Evolutionary conservation across 2,113 vertebrate species (phyloP).

Genomic region (Xiphophorus couchianus): DNA sequence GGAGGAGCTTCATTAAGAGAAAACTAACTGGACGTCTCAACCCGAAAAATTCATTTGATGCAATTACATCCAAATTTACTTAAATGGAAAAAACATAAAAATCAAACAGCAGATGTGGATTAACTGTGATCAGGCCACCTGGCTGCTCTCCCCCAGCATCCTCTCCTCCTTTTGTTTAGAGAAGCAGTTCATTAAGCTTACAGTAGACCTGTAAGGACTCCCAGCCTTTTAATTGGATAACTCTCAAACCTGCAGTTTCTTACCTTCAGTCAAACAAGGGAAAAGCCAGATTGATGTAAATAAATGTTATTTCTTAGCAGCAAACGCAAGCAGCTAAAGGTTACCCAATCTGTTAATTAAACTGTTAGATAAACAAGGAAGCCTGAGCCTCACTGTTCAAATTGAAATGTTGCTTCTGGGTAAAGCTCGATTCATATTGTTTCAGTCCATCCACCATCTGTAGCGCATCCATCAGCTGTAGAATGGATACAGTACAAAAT

Average conservation of each 20-base stretch:
- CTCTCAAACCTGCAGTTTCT: conserved; percentile 43
- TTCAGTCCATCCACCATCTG: conserved; percentile 39
- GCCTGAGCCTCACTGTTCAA: conserved; percentile 22
- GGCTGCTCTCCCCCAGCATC: neutral
- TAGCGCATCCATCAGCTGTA: conserved; percentile 19
- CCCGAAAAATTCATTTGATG: neutral
- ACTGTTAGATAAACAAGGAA: conserved; percentile 59
- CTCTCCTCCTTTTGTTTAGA: conserved; percentile 31
- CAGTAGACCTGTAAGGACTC: conserved; percentile 12
- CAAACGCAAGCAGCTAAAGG: conserved; percentile 40
- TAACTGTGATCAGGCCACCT: conserved; percentile 15
- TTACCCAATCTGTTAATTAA: conserved; percentile 65
- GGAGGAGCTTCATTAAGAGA: neutral
- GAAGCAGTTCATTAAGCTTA: conserved; percentile 39
- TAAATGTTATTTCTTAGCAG: conserved; percentile 53
- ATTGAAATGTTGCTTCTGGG: conserved; percentile 31
- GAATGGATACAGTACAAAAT: conserved; percentile 18
- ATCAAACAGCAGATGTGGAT: conserved; percentile 14
- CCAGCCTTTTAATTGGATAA: conserved; percentile 55
- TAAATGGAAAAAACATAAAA: neutral
- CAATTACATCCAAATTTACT: neutral
- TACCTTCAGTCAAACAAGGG: conserved; percentile 54
- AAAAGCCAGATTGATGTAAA: conserved; percentile 40
- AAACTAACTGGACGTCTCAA: neutral
- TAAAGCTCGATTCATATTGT: conserved; percentile 39